These are phyloP conservation scores for Tuberolachnus salignus DNA, from an alignment of 2,888 invertebrate genomes.

Conservation along the genomic window DNA sequence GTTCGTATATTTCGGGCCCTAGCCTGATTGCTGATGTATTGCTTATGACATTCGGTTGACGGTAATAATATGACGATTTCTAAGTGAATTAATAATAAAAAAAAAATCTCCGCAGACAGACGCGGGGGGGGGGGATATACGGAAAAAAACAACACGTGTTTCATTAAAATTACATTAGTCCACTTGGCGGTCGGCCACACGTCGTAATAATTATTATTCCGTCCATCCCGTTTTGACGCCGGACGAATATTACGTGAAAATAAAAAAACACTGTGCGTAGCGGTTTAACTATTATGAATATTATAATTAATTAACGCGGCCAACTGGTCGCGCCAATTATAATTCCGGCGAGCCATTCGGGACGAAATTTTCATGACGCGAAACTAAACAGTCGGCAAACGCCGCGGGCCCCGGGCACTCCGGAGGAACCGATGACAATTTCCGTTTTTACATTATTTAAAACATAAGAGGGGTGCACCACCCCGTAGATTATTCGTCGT, in stretches of 20 bases:
- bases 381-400: too few species aligned
- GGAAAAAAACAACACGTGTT: slow-evolving; percentile 52
- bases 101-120: background rate
- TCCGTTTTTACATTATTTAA: too few species aligned
- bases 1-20: slow-evolving; percentile 47
- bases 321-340: slow-evolving; percentile 10
- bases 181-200: slow-evolving; percentile 40
- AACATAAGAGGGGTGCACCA: too few species aligned
- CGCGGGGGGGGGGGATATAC: slow-evolving; percentile 33
- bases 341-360: too few species aligned
- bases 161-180: slow-evolving; percentile 56
- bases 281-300: background rate
- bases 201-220: slow-evolving; percentile 10
- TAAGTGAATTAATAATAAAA: slow-evolving; percentile 53
- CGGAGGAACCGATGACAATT: too few species aligned
- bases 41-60: slow-evolving; percentile 48
- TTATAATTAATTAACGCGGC: slow-evolving; percentile 17
- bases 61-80: slow-evolving; percentile 54
- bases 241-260: background rate
- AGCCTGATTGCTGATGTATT: slow-evolving; percentile 6
- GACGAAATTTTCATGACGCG: too few species aligned
- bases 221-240: background rate
- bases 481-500: too few species aligned
- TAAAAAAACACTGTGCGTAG: slow-evolving; percentile 20
- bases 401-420: too few species aligned